Conservation (phyloP, 1,140 invertebrate genomes). For the Papilio xuthus region DNA sequence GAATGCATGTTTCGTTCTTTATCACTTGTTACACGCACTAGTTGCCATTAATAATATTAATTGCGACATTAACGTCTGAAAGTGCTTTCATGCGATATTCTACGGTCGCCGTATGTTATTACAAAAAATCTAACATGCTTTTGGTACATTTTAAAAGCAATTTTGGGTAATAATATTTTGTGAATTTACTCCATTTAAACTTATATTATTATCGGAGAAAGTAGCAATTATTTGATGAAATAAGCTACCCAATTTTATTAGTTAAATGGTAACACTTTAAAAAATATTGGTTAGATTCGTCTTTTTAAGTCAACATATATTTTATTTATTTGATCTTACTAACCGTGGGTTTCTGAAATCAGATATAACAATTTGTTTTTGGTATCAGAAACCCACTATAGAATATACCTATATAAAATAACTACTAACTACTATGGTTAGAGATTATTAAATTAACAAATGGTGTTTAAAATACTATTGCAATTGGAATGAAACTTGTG, state of each 20-base stretch:
- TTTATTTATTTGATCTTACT: no score
- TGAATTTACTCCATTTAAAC: neutral
- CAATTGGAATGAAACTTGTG: neutral
- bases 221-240: no score
- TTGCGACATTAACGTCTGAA: neutral
- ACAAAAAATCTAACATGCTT: neutral
- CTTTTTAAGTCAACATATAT: no score
- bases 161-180: neutral
- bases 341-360: no score
- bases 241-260: no score
- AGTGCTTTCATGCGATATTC: neutral
- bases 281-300: no score
- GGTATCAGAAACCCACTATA: no score
- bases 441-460: neutral
- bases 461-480: neutral
- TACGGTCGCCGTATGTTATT: neutral
- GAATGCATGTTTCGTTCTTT: neutral
- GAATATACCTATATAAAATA: no score
- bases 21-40: conserved; percentile 9
- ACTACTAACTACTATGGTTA: neutral
- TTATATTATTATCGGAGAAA: neutral
- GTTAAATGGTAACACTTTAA: no score
- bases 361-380: no score
- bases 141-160: neutral
- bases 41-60: conserved; percentile 15